phyloP scores from a whole-genome alignment of 2,888 invertebrate genomes.

The Drosophila mulleri region DNA sequence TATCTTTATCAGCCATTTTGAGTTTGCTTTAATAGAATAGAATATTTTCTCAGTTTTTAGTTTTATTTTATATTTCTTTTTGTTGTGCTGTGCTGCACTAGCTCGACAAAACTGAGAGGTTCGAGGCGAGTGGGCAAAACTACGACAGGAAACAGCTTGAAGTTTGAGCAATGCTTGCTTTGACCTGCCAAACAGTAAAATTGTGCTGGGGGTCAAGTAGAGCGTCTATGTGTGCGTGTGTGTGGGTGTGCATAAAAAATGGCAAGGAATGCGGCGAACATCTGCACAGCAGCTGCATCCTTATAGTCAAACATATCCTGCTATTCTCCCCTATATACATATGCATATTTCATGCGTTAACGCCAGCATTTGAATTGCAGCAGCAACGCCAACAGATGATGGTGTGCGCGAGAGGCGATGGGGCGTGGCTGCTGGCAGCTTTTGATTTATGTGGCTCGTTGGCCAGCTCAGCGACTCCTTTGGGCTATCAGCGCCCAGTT shows the following conservation, averaged over 20 bases:
- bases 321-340: conserved; percentile 24
- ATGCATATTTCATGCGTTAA: conserved; percentile 83
- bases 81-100: conserved; percentile 13
- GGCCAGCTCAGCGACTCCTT: conserved; percentile 41
- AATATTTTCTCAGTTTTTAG: not conserved
- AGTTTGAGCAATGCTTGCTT: conserved; percentile 56
- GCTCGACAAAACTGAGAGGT: conserved; percentile 16
- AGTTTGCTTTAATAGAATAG: not conserved
- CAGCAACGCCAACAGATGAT: conserved; percentile 4
- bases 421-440: conserved; percentile 48
- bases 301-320: conserved; percentile 33
- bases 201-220: conserved; percentile 11
- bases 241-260: conserved; percentile 26
- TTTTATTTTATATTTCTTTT: not conserved
- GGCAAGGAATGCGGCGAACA: conserved; percentile 35
- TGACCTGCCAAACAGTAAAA: conserved; percentile 38
- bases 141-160: conserved; percentile 37
- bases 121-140: conserved; percentile 1
- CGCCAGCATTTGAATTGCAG: conserved; percentile 80
- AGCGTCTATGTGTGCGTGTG: conserved; percentile 21
- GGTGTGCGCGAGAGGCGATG: not conserved
- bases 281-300: conserved; percentile 38
- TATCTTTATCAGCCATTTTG: conserved; percentile 25
- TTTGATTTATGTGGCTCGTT: conserved; percentile 75
- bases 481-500: conserved; percentile 65